Conservation (phyloP, 2,888 invertebrate genomes). For the Oscheius onirici region DNA sequence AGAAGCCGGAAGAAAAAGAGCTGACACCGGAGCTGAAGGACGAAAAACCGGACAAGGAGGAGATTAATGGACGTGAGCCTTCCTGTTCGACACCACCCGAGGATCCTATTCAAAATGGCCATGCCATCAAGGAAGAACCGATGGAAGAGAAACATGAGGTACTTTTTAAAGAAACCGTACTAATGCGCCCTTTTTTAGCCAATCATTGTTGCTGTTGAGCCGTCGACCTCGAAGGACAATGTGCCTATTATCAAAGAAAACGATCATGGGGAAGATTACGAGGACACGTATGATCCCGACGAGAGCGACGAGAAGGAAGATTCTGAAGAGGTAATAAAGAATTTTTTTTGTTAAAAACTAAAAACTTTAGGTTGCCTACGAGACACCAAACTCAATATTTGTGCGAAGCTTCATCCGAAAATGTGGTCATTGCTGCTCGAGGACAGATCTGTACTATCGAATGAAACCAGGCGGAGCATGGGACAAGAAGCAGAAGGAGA, state of each 20-base stretch:
- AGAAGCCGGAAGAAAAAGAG: constrained; percentile 24
- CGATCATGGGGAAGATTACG: constrained; percentile 14
- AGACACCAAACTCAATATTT: constrained; percentile 4
- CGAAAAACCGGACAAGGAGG: background rate
- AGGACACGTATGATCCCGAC: constrained; percentile 15
- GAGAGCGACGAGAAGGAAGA: constrained; percentile 30
- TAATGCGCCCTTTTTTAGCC: too few species aligned
- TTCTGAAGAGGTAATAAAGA: constrained; percentile 17
- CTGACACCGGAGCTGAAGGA: constrained; percentile 4
- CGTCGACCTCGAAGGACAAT: constrained; percentile 27
- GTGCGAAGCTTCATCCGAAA: constrained; percentile 16
- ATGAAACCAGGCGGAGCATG: constrained; percentile 22
- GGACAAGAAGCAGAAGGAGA: constrained; percentile 15
- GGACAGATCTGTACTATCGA: constrained; percentile 33
- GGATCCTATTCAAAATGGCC: constrained; percentile 25
- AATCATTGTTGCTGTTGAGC: constrained; percentile 4
- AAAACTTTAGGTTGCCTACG: constrained; percentile 21
- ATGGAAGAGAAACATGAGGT: background rate
- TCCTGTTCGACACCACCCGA: constrained; percentile 1
- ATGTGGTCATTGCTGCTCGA: constrained; percentile 31
- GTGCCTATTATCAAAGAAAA: background rate
- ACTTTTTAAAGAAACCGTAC: too few species aligned
- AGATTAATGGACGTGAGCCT: background rate
- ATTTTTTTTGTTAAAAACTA: background rate
- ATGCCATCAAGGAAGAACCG: constrained; percentile 5